Base-by-base conservation (phyloP, 2,888 invertebrate species). In the Platynereis dumerilii region DNA sequence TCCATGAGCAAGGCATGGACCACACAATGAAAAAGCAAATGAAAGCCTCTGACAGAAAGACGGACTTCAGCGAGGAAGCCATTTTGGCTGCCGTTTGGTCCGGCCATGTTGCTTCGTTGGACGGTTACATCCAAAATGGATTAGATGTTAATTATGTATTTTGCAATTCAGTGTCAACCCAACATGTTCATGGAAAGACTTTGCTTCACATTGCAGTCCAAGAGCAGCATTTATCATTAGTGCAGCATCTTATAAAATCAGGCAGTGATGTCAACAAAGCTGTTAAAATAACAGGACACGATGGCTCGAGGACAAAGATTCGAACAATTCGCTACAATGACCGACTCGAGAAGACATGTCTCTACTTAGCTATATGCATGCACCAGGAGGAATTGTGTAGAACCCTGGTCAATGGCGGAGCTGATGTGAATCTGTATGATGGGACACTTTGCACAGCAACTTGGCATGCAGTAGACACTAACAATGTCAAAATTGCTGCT, bases 401-500 rank as follows among this genome's bases (percentile, higher is more conserved):
- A 60, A 62, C 70, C 42, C 65, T 78, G 20, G 74, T 78, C 1
- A 66, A 65, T 45, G 76, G 73, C 10, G 77, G 77, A 12, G 74
- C 74, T 65, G 76, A 78, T 65, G 77, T 78, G 7, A 78, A 77
- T 61, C 59, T 74, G 12, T 64, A 71, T 61, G 78, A 78, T 57
- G 75, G 76, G 54, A 66, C 77, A 15, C 75, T 75, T 17, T 76
- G 78, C 65, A 74, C 74, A 10, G 72, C 75, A 0, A 61, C 77
- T 22, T 76, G 77, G 77, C 78, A 78, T 56, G 77, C 77, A 15
- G 74, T 74, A 1, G 78, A 78, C 67, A 67, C 76, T 15, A 69
- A 75, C 59, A 74, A 77, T 63, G 75, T 76, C 58, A 72, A 75
- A 17, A 76, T 78, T 73, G 70, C 72, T n/a, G 76, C 75, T 60